Evolutionary conservation across 2,113 vertebrate genomes (phyloP).

Genomic region (Haplochromis burtoni): DNA sequence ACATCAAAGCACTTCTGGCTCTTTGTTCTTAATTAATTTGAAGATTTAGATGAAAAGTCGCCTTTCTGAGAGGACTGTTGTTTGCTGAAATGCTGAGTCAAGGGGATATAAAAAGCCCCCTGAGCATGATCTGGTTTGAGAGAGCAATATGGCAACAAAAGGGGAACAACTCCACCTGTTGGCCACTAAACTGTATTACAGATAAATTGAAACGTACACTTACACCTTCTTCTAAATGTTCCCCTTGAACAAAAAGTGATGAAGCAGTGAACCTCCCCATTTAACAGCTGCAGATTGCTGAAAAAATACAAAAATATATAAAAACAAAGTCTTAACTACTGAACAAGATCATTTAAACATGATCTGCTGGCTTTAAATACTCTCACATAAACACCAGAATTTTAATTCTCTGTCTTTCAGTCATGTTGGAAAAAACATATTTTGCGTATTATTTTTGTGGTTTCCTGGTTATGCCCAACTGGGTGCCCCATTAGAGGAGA

Average conservation of each 20-base stretch:
- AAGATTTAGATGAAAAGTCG: background rate
- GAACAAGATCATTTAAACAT: background rate
- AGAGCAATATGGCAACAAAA: background rate
- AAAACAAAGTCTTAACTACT: background rate
- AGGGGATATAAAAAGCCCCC: background rate
- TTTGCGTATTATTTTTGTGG: background rate
- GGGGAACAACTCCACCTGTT: background rate
- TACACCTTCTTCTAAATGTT: background rate
- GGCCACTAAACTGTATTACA: background rate
- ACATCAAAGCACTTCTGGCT: background rate
- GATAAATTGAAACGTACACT: background rate
- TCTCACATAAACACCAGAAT: background rate
- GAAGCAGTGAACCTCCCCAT: conserved; percentile 15
- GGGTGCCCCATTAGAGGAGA: background rate
- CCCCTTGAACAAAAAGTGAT: background rate
- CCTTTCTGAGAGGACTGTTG: background rate
- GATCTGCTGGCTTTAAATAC: background rate
- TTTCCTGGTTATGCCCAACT: background rate
- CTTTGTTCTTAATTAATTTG: background rate
- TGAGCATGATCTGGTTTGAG: background rate
- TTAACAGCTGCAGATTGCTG: background rate
- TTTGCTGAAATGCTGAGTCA: background rate
- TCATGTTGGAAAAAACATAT: background rate
- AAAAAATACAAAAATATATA: background rate
- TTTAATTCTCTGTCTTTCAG: background rate